phyloP scores from a whole-genome alignment of 2,113 vertebrate genomes.

The Melanotaenia duboulayi region DNA sequence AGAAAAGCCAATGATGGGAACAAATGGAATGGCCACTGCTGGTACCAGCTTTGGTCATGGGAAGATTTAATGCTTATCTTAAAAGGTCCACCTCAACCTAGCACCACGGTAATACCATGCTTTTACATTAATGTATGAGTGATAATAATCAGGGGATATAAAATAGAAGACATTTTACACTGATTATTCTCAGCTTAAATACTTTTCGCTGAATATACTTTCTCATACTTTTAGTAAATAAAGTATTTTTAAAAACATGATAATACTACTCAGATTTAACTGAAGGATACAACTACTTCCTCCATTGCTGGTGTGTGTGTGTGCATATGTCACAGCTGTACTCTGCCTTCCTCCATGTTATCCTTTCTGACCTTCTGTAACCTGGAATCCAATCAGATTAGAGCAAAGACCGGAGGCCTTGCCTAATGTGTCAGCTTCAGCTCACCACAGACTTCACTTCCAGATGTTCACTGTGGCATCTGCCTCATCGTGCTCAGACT shows the following conservation, averaged over 20 bases:
- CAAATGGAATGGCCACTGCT: conserved; percentile 1
- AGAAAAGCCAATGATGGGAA: conserved; percentile 10
- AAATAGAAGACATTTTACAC: not conserved
- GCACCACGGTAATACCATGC: not conserved
- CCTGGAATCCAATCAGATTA: conserved; percentile 68
- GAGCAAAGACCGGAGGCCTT: conserved; percentile 28
- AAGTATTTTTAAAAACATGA: not conserved
- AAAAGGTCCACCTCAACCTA: not conserved
- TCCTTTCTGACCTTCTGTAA: conserved; percentile 61
- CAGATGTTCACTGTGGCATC: conserved; percentile 64
- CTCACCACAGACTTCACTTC: conserved; percentile 37
- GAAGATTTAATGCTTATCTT: conserved; percentile 2
- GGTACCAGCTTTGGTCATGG: not conserved
- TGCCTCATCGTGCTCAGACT: conserved; percentile 23
- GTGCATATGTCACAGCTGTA: conserved; percentile 1
- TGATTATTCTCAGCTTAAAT: not conserved
- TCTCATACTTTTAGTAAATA: not conserved
- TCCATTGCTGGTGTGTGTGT: not conserved
- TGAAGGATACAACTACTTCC: not conserved
- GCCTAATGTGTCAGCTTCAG: conserved; percentile 58
- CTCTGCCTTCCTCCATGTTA: conserved; percentile 29
- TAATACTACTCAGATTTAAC: not conserved
- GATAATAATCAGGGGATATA: not conserved
- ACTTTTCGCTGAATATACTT: not conserved
- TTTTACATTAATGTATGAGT: not conserved